These are phyloP conservation scores for Anolis apletophallus DNA, from an alignment of 2,797 vertebrate species.

Conservation along the genomic window DNA sequence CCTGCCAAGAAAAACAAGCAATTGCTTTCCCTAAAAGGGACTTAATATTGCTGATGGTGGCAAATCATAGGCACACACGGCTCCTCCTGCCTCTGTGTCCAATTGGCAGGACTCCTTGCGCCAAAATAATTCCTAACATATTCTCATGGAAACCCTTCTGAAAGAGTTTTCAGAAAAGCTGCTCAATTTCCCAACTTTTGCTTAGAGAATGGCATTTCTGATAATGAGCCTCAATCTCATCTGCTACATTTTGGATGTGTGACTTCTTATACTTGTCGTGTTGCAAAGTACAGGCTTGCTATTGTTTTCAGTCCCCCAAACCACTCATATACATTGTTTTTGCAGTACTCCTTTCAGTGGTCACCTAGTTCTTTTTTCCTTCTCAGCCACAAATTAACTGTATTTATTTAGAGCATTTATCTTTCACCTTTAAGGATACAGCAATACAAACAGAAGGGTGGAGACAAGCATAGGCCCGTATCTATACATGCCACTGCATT, in stretches of 20 bases:
- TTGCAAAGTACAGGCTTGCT: too few species aligned
- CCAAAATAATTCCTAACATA: neutral
- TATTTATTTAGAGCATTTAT: neutral
- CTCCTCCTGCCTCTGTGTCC: neutral
- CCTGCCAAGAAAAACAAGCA: conserved; percentile 6
- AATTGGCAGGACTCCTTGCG: neutral
- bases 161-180: neutral
- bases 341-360: neutral
- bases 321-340: neutral
- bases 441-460: neutral
- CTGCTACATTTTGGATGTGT: neutral
- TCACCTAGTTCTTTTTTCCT: too few species aligned
- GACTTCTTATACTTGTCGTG: neutral
- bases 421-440: neutral
- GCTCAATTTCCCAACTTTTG: neutral
- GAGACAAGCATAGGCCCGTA: too few species aligned
- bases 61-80: neutral
- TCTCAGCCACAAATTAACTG: neutral
- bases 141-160: neutral
- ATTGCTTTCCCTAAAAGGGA: neutral
- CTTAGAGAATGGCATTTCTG: neutral
- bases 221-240: neutral
- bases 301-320: neutral
- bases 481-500: too few species aligned
- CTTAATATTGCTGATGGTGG: neutral